Evolutionary conservation across 2,113 vertebrate species (phyloP), one percentile per base, ranked within the genome.

Genomic region (Gymnorhina tibicen): DNA sequence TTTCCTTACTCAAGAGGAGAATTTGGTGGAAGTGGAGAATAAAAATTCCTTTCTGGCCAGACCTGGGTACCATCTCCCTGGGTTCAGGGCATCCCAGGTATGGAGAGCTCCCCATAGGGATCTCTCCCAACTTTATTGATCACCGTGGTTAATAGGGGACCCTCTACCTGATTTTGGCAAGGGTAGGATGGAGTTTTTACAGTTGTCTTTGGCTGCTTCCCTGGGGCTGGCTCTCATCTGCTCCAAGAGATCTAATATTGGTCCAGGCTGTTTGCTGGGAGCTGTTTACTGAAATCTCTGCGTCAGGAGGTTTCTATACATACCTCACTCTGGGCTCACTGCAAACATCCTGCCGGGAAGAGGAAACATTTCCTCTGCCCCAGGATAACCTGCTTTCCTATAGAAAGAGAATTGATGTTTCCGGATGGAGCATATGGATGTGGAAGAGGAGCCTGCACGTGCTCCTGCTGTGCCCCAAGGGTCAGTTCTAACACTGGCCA

Each of bases 341-440:
- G 73, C 93, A 96, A 95, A 95, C 96, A 97, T 97, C 96, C 96
- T 97, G 96, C 92, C 21, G 0, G 93, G 91, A 92, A 96, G 86
- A 96, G 96, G 96, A 97, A 97, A 66, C 93, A 86, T 94, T 97
- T 97, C 95, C 96, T 97, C 86, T 97, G 96, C 92, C 95, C 76
- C 92, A 92, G 95, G 93, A 95, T 97, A 96, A 97, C 94, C 95
- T 78, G n/a, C 46, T 73, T 97, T 97, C 96, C 96, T 95, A 96
- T 95, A 96, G 96, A 93, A 97, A 91, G 69, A 97, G 86, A 95
- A 91, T 23, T 85, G 87, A 70, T 94, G 85, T 85, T 97, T 97
- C 95, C 88, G 15, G 96, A 67, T 63, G 66, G 73, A 92, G 69
- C 91, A 37, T 78, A 64, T 95, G 80, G 79, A 91, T 10, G 13